Evolutionary conservation across 1,140 invertebrate genomes (phyloP), one percentile per base, ranked within the genome.

Genomic region (Aphis gossypii): DNA sequence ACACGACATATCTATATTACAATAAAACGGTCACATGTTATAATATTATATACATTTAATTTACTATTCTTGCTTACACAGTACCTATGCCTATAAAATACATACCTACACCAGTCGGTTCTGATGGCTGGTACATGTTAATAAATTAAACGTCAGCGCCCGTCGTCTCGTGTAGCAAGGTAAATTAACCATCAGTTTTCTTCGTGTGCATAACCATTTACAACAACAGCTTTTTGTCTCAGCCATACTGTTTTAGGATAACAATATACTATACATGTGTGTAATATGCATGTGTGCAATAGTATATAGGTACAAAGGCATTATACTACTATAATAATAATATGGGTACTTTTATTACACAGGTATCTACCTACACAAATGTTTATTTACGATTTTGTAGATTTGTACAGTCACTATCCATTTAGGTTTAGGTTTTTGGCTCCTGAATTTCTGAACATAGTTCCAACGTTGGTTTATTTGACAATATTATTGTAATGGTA

Each of bases 151-250:
- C 60, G 60, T 76, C 60, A n/a, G 60, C 60, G 60, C 60, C 60
- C 60, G 30, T n/a, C 60, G 60, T n/a, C n/a, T 76, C 60, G 60
- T n/a, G 6, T 11, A n/a, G 60, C 60, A 20, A 76, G 60, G 60
- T n/a, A 76, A 76, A 76, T 76, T 76, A 76, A 76, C 60, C 60
- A 76, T n/a, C 60, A 35, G 60, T 76, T 76, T 76, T 76, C 60
- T 1, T n/a, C 30, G 60, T 76, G 14, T n/a, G 60, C 30, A n/a
- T n/a, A 18, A n/a, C 60, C 60, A 76, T n/a, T 76, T 76, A 76
- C 60, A 76, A 68, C n/a, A 68, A 76, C 60, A 76, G n/a, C n/a
- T 76, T 76, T 76, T 76, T 76, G 60, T 76, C 60, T 76, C 60
- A 76, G 60, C n/a, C 60, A 11, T n/a, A 76, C 60, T 3, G 60